A percentile compares a stretch with the other conserved stretches of the same genome.
Conservation (phyloP, 2,888 invertebrate species). For the Microctonus brassicae region DNA sequence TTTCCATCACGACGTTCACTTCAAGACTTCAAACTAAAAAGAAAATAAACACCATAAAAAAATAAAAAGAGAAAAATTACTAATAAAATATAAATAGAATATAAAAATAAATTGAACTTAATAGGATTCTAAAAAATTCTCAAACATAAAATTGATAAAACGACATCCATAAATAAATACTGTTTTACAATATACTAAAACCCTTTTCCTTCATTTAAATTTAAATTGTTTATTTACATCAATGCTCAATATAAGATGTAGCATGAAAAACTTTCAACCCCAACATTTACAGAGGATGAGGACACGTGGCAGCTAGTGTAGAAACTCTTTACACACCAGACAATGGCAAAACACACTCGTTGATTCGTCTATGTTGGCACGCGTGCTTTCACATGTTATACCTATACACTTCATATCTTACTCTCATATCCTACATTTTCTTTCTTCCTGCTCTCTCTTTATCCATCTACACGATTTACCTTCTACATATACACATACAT, state of each 20-base stretch:
- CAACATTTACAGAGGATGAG: background rate
- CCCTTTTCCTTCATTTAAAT: no score
- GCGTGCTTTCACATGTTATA: constrained; percentile 23
- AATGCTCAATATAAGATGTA: no score
- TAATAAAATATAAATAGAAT: no score
- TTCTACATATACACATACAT: background rate
- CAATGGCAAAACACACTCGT: constrained; percentile 24
- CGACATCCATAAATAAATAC: no score
- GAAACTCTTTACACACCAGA: constrained; percentile 6
- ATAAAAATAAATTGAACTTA: no score
- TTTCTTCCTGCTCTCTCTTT: background rate
- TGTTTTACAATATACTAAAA: no score
- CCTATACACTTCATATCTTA: background rate
- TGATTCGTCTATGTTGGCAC: constrained; percentile 18
- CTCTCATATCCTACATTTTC: background rate
- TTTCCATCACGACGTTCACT: background rate
- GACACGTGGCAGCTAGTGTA: constrained; percentile 2
- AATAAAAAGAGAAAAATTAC: no score
- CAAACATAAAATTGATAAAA: no score
- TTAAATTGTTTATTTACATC: no score
- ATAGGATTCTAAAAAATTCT: no score
- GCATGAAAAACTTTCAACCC: background rate
- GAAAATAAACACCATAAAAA: no score
- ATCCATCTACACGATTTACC: background rate
- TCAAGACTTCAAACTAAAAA: no score